Evolutionary conservation across 2,888 invertebrate species (phyloP).

Genomic region (Morpho deidamia): DNA sequence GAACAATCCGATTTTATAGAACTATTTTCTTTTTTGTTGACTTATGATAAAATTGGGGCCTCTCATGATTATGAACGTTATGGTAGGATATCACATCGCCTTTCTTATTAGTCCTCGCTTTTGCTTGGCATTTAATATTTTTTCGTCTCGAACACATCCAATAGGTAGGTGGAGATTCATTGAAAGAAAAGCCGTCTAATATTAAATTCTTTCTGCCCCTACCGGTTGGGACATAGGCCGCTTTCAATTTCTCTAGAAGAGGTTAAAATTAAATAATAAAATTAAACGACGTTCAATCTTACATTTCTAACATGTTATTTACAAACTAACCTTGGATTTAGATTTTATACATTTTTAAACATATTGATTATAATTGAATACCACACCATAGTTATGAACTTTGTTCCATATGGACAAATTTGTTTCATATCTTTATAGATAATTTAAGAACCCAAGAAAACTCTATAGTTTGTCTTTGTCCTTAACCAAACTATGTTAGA

Average conservation of each 20-base stretch:
- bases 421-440: too few relatives aligned
- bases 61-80: slow-evolving; percentile 52
- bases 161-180: slow-evolving; percentile 34
- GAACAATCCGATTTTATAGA: background rate
- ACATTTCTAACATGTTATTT: too few relatives aligned
- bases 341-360: background rate
- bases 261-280: background rate
- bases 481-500: too few relatives aligned
- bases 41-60: slow-evolving; percentile 50
- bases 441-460: too few relatives aligned
- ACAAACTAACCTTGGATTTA: too few relatives aligned
- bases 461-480: too few relatives aligned
- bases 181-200: slow-evolving; percentile 53
- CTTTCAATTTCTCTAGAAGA: slow-evolving; percentile 41
- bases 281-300: too few relatives aligned
- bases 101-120: slow-evolving; percentile 50
- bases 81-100: slow-evolving; percentile 44
- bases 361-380: background rate
- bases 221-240: slow-evolving; percentile 55
- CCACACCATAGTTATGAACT: too few relatives aligned
- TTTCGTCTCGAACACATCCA: slow-evolving; percentile 51
- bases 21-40: slow-evolving; percentile 40
- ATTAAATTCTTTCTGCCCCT: slow-evolving; percentile 49
- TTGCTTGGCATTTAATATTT: slow-evolving; percentile 38
- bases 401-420: too few relatives aligned